Percentiles rank a stretch among this genome's conserved stretches.
Conservation (phyloP, 2,888 invertebrate species). For the Sphaeridia pumilis region DNA sequence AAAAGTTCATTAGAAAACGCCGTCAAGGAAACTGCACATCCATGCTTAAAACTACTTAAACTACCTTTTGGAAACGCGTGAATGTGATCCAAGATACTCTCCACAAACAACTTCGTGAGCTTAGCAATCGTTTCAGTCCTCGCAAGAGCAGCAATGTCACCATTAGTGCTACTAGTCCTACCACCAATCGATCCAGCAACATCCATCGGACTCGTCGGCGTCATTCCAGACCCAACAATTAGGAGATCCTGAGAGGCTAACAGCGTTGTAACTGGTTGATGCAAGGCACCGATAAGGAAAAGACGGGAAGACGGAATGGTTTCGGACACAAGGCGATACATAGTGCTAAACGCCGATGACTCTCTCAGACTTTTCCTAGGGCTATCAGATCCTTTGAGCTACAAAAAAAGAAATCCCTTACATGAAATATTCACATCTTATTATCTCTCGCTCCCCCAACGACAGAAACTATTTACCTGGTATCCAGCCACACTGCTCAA, state of each 20-base stretch:
- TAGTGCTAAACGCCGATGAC: slow-evolving; percentile 70
- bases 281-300: slow-evolving; percentile 82
- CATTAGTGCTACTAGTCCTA: slow-evolving; percentile 19
- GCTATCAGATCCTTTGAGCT: slow-evolving; percentile 31
- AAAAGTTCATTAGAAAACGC: no score
- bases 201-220: slow-evolving; percentile 23
- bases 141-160: slow-evolving; percentile 32
- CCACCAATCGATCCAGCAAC: slow-evolving; percentile 18
- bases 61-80: slow-evolving; percentile 80
- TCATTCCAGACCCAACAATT: slow-evolving; percentile 23
- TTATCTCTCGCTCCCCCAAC: no score
- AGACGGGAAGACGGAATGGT: slow-evolving; percentile 80
- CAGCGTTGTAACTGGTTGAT: slow-evolving; percentile 80
- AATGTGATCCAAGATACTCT: slow-evolving; percentile 69
- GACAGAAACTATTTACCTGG: no score
- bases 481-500: slow-evolving; percentile 29
- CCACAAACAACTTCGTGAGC: slow-evolving; percentile 68
- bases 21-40: no score
- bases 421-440: no score
- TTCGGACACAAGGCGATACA: slow-evolving; percentile 81
- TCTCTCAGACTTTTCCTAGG: slow-evolving; percentile 58
- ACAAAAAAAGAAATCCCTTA: slow-evolving; percentile 9
- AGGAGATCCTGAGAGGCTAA: slow-evolving; percentile 41
- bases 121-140: slow-evolving; percentile 47
- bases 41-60: no score